Base-by-base conservation (phyloP, 2,888 invertebrate genomes). In the Bugula neritina region DNA sequence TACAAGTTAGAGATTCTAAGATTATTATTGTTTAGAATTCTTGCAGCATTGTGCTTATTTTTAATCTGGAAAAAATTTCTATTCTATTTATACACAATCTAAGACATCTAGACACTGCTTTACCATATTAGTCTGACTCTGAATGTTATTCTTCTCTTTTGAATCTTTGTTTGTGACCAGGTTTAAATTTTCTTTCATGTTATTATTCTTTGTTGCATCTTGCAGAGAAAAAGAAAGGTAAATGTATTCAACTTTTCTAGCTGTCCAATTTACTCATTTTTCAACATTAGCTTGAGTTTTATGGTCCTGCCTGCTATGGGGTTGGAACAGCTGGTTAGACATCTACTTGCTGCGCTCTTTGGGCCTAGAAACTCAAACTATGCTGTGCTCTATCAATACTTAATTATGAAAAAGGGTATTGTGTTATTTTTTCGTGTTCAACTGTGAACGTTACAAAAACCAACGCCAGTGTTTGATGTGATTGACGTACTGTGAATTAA, bases 181-280 rank as follows among this genome's bases (percentile, higher is more conserved):
- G n/a, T n/a, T n/a, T n/a, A n/a, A n/a, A n/a, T n/a, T n/a, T n/a
- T n/a, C n/a, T n/a, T n/a, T n/a, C n/a, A n/a, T n/a, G n/a, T n/a
- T n/a, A n/a, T n/a, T n/a, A n/a, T n/a, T n/a, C n/a, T n/a, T n/a
- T 63, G 21, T 27, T 63, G 31, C 31, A 63, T 10, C 2, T 63
- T 63, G 21, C 27, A 63, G 63, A 3, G 63, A 63, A 25, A 63
- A 63, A 31, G 63, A 63, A 63, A 63, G 63, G 63, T 63, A 63
- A 63, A 13, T 57, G 57, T 57, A 57, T 57, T 23, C 3, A 57
- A 5, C n/a, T 21, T 57, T 13, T 25, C 57, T 57, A 43, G 43
- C 43, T 43, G 43, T 43, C 43, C 43, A 43, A 10, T 43, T 43
- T 43, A 43, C 43, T 10, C 43, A 10, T 17, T 17, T 43, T 43